Evolutionary conservation across 2,113 vertebrate genomes (phyloP).

Genomic region (Microcebus jonahi): DNA sequence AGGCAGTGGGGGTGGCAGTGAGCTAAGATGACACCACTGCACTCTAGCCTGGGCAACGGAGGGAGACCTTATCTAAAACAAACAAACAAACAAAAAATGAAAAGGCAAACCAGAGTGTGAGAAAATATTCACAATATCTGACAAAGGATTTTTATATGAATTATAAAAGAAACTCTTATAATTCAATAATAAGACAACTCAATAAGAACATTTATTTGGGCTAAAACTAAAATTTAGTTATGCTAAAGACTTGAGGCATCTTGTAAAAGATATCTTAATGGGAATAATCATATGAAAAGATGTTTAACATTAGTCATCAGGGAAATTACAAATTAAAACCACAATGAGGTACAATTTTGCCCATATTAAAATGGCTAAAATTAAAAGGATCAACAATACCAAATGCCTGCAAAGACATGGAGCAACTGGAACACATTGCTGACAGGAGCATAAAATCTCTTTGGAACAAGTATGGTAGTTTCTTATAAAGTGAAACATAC

Average conservation of each 20-base stretch:
- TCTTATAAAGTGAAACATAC: slow-evolving; percentile 36
- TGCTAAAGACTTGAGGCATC: background rate
- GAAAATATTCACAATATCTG: slow-evolving; percentile 12
- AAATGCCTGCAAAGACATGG: background rate
- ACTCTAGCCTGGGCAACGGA: no score
- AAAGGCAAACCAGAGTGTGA: background rate
- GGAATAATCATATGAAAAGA: background rate
- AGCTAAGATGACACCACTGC: no score
- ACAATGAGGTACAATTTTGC: background rate
- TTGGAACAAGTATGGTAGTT: background rate
- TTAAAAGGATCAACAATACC: background rate
- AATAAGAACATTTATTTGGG: background rate
- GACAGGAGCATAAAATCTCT: background rate
- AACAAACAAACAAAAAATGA: no score
- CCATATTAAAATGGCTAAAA: background rate
- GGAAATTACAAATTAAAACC: slow-evolving; percentile 21
- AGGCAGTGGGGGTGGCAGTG: no score
- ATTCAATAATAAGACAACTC: background rate
- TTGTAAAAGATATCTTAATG: background rate
- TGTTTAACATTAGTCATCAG: background rate
- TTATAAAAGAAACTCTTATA: slow-evolving; percentile 4
- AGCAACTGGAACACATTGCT: background rate
- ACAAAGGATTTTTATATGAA: background rate
- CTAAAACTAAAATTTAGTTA: slow-evolving; percentile 13
- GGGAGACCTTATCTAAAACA: no score